Conservation (phyloP, 1,140 invertebrate genomes). For the Acromyrmex echinatior region DNA sequence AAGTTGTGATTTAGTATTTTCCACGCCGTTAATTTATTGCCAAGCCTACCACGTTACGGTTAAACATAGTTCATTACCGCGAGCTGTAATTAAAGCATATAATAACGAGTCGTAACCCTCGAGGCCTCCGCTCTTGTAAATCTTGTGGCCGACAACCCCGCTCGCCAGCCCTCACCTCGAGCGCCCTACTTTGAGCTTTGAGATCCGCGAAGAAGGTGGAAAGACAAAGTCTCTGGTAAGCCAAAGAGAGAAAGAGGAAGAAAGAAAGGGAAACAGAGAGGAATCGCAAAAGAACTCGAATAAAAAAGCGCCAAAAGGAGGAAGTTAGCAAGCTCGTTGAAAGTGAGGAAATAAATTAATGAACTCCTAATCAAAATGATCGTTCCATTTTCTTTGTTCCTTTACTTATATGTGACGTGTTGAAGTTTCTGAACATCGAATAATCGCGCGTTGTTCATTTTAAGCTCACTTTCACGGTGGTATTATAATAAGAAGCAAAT, state of each 20-base stretch:
- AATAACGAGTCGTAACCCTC: slow-evolving; percentile 85
- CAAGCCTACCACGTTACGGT: slow-evolving; percentile 86
- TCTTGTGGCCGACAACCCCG: slow-evolving; percentile 81
- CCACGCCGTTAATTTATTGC: slow-evolving; percentile 86
- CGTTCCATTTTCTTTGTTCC: slow-evolving; percentile 26
- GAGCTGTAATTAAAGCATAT: slow-evolving; percentile 86
- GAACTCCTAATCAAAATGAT: slow-evolving; percentile 59
- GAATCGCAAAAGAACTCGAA: slow-evolving; percentile 33
- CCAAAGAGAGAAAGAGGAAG: neutral
- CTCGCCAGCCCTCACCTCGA: slow-evolving; percentile 59
- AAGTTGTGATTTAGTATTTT: slow-evolving; percentile 86
- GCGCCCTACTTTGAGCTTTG: slow-evolving; percentile 68
- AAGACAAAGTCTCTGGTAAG: slow-evolving; percentile 36
- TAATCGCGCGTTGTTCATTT: slow-evolving; percentile 35
- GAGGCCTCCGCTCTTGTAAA: slow-evolving; percentile 84
- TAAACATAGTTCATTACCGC: slow-evolving; percentile 86
- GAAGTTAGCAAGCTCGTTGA: slow-evolving; percentile 62
- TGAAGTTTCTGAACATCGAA: slow-evolving; percentile 31
- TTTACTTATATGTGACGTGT: slow-evolving; percentile 31
- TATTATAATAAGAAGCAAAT: slow-evolving; percentile 11
- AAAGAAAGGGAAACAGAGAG: neutral
- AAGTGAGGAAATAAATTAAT: slow-evolving; percentile 64
- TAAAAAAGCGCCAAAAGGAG: slow-evolving; percentile 47
- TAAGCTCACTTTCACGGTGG: neutral
- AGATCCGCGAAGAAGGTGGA: slow-evolving; percentile 56